phyloP scores from a whole-genome alignment of 2,888 invertebrate genomes.

The Sericinus montela region DNA sequence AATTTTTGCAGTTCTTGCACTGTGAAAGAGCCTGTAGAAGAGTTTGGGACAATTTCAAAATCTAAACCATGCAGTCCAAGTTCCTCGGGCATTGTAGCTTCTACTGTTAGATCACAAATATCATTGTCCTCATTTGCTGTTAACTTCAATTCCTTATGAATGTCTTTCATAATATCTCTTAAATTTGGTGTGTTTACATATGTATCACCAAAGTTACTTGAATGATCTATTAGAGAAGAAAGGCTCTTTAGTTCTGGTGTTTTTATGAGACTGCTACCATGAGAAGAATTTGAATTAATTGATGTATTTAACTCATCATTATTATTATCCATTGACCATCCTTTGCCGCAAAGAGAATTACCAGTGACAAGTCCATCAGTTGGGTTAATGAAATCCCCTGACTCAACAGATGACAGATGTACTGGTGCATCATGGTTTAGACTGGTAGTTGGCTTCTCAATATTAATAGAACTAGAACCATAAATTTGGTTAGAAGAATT shows the following conservation, averaged over 20 bases:
- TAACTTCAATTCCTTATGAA: constrained; percentile 63
- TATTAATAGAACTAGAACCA: constrained; percentile 32
- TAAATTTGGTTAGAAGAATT: constrained; percentile 18
- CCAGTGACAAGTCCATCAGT: constrained; percentile 69
- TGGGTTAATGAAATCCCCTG: constrained; percentile 52
- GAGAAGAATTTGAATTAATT: constrained; percentile 72
- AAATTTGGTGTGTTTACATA: constrained; percentile 69
- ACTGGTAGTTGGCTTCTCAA: constrained; percentile 54
- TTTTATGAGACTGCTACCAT: constrained; percentile 72
- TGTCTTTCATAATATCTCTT: constrained; percentile 80
- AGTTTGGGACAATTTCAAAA: constrained; percentile 79
- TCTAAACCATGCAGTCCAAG: constrained; percentile 69
- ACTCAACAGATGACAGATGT: constrained; percentile 54
- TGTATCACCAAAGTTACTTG: constrained; percentile 52
- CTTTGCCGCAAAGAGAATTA: constrained; percentile 82
- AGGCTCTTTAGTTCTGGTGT: constrained; percentile 71
- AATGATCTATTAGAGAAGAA: constrained; percentile 62
- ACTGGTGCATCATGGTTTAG: constrained; percentile 38
- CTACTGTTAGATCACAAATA: constrained; percentile 42
- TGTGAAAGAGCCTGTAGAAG: constrained; percentile 74
- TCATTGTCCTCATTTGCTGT: constrained; percentile 53
- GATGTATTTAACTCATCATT: constrained; percentile 75
- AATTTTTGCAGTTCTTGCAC: constrained; percentile 78
- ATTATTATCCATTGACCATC: constrained; percentile 82
- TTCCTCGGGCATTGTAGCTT: constrained; percentile 53